A percentile compares a stretch with the other conserved stretches of the same genome.
These are phyloP conservation scores for Micrasema longulum DNA, from an alignment of 1,140 invertebrate species.

Conservation along the genomic window DNA sequence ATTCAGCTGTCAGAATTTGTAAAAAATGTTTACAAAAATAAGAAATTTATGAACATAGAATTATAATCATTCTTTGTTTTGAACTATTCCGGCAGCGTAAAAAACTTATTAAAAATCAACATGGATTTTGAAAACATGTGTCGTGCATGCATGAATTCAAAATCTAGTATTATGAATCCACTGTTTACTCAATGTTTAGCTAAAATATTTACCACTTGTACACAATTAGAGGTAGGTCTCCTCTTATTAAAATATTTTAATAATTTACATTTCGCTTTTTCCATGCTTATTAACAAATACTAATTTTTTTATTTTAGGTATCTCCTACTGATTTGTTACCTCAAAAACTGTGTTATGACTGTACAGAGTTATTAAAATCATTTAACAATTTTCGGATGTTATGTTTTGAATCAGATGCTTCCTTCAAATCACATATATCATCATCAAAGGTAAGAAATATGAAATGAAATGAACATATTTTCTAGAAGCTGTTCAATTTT, in stretches of 20 bases:
- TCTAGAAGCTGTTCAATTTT: no score
- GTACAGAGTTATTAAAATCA: conserved; percentile 17
- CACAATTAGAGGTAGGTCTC: conserved; percentile 22
- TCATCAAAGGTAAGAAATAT: conserved; percentile 6
- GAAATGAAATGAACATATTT: no score
- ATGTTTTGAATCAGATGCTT: conserved; percentile 27
- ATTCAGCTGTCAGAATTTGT: no score
- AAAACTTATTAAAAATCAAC: no score
- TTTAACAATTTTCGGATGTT: conserved; percentile 19
- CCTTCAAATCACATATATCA: conserved; percentile 16
- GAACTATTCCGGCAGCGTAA: no score
- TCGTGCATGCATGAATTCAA: conserved; percentile 22
- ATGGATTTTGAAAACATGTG: conserved; percentile 32
- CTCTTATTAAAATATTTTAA: not conserved
- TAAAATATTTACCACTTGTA: conserved; percentile 32
- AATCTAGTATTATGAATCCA: conserved; percentile 21
- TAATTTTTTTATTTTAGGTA: conserved; percentile 17
- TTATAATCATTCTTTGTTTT: no score
- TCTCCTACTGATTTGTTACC: conserved; percentile 24
- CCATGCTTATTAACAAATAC: not conserved
- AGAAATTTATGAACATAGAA: no score
- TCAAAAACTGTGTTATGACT: conserved; percentile 27
- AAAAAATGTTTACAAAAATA: no score
- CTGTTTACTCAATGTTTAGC: conserved; percentile 12
- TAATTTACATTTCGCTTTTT: not conserved